Conservation (phyloP, 2,113 vertebrate genomes). For the Xiphophorus maculatus region DNA sequence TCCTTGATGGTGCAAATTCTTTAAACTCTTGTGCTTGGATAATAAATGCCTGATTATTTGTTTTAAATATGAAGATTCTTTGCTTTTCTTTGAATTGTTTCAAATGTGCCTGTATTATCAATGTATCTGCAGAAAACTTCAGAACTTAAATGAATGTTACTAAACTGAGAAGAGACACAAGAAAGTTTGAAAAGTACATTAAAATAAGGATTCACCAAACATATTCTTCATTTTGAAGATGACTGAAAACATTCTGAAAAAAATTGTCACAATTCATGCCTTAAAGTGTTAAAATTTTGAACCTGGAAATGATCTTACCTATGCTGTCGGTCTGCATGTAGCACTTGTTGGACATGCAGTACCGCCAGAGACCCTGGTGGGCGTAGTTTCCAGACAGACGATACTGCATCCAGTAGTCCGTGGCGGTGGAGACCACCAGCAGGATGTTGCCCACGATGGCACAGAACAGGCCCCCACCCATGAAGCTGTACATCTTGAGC, state of each 20-base stretch:
- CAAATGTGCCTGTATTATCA: too few species aligned
- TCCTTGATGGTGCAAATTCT: too few species aligned
- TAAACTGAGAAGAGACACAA: too few species aligned
- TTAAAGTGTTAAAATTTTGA: not conserved
- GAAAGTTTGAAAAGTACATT: not conserved
- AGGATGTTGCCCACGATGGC: constrained; percentile 87
- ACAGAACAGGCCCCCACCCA: constrained; percentile 88
- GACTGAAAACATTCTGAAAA: not conserved
- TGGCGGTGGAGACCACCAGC: constrained; percentile 84
- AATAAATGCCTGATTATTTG: too few species aligned
- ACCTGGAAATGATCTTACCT: constrained; percentile 71
- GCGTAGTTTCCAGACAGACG: constrained; percentile 84
- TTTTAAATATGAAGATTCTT: too few species aligned
- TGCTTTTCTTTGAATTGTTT: too few species aligned
- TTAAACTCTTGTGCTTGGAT: too few species aligned
- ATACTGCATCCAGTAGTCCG: constrained; percentile 91
- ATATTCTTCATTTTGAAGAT: not conserved
- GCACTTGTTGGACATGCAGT: constrained; percentile 86
- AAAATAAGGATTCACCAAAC: not conserved
- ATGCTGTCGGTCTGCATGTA: constrained; percentile 87
- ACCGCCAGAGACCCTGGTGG: constrained; percentile 89
- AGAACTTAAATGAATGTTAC: too few species aligned
- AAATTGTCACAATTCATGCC: not conserved
- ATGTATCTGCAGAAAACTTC: too few species aligned
- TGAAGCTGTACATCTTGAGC: constrained; percentile 87